A percentile compares a stretch with the other conserved stretches of the same genome.
These are phyloP conservation scores for Ctenosaura bakeri DNA, from an alignment of 2,797 vertebrate genomes.

Conservation along the genomic window DNA sequence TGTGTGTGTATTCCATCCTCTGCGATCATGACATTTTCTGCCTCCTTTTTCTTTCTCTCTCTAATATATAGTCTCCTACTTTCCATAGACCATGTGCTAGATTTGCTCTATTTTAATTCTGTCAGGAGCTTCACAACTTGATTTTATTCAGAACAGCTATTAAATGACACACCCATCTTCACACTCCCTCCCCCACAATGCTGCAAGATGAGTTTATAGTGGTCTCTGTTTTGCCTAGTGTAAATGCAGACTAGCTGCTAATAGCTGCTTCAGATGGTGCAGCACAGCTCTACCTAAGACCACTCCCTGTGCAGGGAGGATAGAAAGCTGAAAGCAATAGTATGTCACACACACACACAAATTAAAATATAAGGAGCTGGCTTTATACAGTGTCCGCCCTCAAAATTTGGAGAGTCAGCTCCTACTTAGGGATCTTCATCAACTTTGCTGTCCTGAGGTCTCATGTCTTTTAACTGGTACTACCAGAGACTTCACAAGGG, in stretches of 20 bases:
- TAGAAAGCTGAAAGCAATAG: background rate
- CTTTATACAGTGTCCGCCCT: background rate
- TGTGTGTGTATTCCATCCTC: background rate
- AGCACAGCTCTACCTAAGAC: background rate
- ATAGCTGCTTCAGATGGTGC: background rate
- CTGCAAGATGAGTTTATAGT: background rate
- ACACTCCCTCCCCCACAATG: background rate
- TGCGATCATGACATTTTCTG: background rate
- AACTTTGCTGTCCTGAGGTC: background rate
- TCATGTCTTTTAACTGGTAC: background rate
- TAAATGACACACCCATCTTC: background rate
- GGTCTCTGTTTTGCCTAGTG: background rate
- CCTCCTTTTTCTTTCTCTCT: background rate
- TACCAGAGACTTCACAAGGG: background rate
- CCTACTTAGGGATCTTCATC: background rate
- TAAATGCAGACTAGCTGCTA: background rate
- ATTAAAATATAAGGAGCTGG: background rate
- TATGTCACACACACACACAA: background rate
- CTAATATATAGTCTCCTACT: background rate
- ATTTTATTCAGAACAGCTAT: background rate
- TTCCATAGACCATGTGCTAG: background rate
- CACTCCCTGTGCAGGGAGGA: background rate
- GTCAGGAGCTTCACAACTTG: background rate
- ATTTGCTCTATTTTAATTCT: background rate
- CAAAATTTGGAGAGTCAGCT: too few species aligned